Conservation (phyloP, 2,113 vertebrate species). For the Oxyura jamaicensis region DNA sequence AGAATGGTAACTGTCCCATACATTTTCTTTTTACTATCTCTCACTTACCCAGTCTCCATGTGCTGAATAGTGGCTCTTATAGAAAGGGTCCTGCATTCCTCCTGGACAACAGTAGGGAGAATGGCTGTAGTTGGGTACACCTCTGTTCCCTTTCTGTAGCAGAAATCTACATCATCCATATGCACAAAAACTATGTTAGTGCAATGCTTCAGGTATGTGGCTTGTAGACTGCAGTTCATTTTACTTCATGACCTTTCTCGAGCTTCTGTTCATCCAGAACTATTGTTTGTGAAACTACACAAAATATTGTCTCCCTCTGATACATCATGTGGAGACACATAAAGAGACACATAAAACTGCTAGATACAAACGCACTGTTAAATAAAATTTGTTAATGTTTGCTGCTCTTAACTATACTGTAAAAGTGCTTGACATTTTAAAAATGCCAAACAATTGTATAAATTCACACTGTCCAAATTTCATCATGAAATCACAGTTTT, state of each 20-base stretch:
- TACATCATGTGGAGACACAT: rapidly evolving
- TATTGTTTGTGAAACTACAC: not conserved
- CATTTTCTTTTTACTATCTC: not conserved
- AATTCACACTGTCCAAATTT: not conserved
- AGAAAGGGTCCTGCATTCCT: not conserved
- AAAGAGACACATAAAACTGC: not conserved
- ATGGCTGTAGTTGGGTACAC: not conserved
- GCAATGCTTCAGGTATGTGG: not conserved
- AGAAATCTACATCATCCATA: not conserved
- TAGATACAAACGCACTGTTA: not conserved
- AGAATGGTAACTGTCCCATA: not conserved
- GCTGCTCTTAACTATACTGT: not conserved
- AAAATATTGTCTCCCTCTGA: not conserved
- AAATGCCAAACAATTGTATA: not conserved
- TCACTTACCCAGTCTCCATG: rapidly evolving
- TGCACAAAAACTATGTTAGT: not conserved
- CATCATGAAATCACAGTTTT: not conserved
- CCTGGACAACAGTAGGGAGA: not conserved
- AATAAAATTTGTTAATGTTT: not conserved
- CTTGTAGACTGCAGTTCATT: not conserved
- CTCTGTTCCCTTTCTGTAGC: not conserved
- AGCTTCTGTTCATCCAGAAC: not conserved
- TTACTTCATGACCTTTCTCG: not conserved
- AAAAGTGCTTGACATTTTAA: not conserved
- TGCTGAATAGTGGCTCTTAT: rapidly evolving